Percentiles rank a stretch among this genome's conserved stretches.
phyloP scores from a whole-genome alignment of 2,888 invertebrate species.

The Rosalia funebris region DNA sequence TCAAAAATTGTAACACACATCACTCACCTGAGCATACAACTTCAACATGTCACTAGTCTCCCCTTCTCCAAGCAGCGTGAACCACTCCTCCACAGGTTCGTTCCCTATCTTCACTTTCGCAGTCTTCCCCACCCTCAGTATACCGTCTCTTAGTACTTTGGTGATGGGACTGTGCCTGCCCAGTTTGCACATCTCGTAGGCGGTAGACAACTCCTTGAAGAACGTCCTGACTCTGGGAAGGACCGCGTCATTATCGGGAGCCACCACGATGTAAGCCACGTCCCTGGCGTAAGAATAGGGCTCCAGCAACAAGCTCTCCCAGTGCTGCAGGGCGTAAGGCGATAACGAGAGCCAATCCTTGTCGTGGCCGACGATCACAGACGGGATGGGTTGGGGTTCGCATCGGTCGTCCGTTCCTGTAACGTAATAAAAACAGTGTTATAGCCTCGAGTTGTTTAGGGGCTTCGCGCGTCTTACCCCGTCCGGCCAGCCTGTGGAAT shows the following conservation, averaged over 20 bases:
- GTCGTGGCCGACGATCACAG: slow-evolving; percentile 92
- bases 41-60: slow-evolving; percentile 84
- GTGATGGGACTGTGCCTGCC: slow-evolving; percentile 93
- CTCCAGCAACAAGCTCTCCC: slow-evolving; percentile 97
- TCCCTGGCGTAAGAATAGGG: slow-evolving; percentile 96
- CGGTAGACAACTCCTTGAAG: slow-evolving; percentile 91
- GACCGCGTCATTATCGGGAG: slow-evolving; percentile 90
- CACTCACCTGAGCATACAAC: slow-evolving; percentile 80
- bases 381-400: slow-evolving; percentile 97
- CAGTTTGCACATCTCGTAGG: slow-evolving; percentile 94
- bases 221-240: slow-evolving; percentile 82
- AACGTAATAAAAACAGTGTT: too few relatives aligned
- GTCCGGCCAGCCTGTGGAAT: slow-evolving; percentile 93
- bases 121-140: slow-evolving; percentile 81
- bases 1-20: background rate
- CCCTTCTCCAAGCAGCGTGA: slow-evolving; percentile 82
- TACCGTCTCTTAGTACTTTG: slow-evolving; percentile 85
- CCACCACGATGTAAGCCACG: slow-evolving; percentile 92
- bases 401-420: slow-evolving; percentile 90
- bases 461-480: too few relatives aligned
- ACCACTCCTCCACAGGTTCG: slow-evolving; percentile 88
- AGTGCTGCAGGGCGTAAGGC: slow-evolving; percentile 93
- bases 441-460: too few relatives aligned
- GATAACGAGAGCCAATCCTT: slow-evolving; percentile 94
- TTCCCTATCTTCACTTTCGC: slow-evolving; percentile 70